Evolutionary conservation across 2,797 vertebrate species (phyloP).

Genomic region (Odontamblyopus lacepedii): DNA sequence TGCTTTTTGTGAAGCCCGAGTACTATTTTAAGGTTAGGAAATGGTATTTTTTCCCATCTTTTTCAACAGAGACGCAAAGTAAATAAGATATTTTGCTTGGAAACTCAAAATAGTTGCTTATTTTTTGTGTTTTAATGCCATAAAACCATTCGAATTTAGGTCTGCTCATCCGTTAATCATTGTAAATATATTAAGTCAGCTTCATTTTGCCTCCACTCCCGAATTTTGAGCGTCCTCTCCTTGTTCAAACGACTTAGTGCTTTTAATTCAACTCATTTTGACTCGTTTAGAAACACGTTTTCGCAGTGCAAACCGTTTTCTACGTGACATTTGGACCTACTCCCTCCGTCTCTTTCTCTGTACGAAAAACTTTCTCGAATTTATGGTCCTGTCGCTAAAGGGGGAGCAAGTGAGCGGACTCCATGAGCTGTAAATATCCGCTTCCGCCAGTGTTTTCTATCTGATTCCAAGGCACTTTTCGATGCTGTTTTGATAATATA

Average conservation of each 20-base stretch:
- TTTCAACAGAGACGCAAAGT: no score
- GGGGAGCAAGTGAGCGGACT: background rate
- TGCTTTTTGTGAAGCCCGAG: no score
- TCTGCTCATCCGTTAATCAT: no score
- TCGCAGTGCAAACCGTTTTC: conserved; percentile 38
- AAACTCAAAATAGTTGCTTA: no score
- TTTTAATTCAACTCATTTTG: background rate
- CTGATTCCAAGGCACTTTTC: background rate
- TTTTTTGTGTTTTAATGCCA: no score
- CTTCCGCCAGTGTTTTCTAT: background rate
- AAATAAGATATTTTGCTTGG: no score
- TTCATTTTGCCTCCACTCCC: no score
- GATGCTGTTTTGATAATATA: background rate
- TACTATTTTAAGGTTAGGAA: no score
- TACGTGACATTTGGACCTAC: conserved; percentile 65
- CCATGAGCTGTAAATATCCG: background rate
- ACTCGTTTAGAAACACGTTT: background rate
- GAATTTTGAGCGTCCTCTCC: no score
- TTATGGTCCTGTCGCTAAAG: background rate
- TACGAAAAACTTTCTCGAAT: background rate
- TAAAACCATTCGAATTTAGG: no score
- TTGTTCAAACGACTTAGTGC: background rate
- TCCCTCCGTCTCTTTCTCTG: conserved; percentile 13
- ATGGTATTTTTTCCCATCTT: no score
- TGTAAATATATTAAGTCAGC: no score